A percentile compares a stretch with the other conserved stretches of the same genome.
Evolutionary conservation across 2,113 vertebrate species (phyloP).

Genomic region (Erythrolamprus reginae): DNA sequence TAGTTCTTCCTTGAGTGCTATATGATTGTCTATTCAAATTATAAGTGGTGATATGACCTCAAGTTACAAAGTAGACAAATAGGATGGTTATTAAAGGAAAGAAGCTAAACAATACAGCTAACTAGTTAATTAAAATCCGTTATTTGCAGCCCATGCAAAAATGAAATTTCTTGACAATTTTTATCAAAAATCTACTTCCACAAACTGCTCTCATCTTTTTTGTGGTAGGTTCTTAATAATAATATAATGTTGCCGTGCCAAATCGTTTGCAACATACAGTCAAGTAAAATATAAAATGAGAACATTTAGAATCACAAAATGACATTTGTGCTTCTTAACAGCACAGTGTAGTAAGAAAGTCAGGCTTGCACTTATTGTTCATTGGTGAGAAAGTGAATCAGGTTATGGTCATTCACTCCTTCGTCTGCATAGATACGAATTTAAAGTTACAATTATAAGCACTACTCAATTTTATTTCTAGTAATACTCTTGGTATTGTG

Average conservation of each 20-base stretch:
- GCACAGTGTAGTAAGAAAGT: background rate
- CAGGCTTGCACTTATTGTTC: slow-evolving; percentile 7
- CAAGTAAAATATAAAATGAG: background rate
- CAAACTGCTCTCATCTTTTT: background rate
- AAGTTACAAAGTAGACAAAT: background rate
- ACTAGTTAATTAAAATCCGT: background rate
- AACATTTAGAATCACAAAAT: accelerated
- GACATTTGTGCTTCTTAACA: background rate
- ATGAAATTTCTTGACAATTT: background rate
- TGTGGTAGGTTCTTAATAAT: background rate
- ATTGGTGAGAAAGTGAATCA: background rate
- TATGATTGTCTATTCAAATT: background rate
- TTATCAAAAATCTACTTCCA: background rate
- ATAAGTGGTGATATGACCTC: background rate
- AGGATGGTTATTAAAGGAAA: background rate
- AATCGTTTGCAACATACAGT: background rate
- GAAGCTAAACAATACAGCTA: background rate
- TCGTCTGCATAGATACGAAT: slow-evolving; percentile 8
- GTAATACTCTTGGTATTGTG: background rate
- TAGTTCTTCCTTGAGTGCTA: background rate
- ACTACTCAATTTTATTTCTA: background rate
- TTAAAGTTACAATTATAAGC: background rate
- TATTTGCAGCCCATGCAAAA: background rate
- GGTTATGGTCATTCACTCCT: accelerated
- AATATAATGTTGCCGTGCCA: background rate